Base-by-base conservation (phyloP, 2,797 vertebrate genomes). In the Gymnoscopelus braueri region DNA sequence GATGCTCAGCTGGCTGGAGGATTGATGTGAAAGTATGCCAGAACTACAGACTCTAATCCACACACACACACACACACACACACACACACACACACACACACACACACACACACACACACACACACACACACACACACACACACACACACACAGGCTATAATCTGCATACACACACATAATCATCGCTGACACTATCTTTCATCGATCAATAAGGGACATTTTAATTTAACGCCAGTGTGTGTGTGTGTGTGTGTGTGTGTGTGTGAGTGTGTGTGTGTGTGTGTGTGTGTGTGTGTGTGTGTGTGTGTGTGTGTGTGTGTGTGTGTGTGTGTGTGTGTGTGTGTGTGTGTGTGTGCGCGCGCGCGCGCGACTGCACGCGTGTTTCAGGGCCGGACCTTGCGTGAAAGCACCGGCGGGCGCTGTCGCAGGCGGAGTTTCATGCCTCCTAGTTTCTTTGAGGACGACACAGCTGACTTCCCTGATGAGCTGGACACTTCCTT, bases 401-500 rank as follows among this genome's bases (percentile, higher is more conserved):
- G 88, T 54, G 96, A 97, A 2, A 89, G 92, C 76, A 91, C 93
- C 0, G 39, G 94, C 11, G 90, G 93, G 12, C 92, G 91, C 29
- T 77, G 88, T 23, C 95, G 92, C 75, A 93, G 94, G 26, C 93
- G 96, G 65, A 99, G 97, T 87, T 99, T 99, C 81, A 94, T 97
- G 26, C 95, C 96, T 0, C 95, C 95, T 26, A 96, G 96, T 77
- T 96, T 97, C 89, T 82, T 95, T 72, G 97, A 99, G 69, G 97
- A 98, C 2, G 98, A 98, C 85, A 98, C 96, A 0, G 91, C 86
- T 56, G 97, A 99, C 82, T 97, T 98, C 71, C 93, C 95, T 0
- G 97, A 99, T n/a, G 97, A 99, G 64, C 84, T 98, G 0, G 98
- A 99, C 84, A 97, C 97, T 0, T 99, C 97, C 52, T 99, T 99